phyloP scores from a whole-genome alignment of 2,113 vertebrate genomes.

The Leptobrachium ailaonicum region DNA sequence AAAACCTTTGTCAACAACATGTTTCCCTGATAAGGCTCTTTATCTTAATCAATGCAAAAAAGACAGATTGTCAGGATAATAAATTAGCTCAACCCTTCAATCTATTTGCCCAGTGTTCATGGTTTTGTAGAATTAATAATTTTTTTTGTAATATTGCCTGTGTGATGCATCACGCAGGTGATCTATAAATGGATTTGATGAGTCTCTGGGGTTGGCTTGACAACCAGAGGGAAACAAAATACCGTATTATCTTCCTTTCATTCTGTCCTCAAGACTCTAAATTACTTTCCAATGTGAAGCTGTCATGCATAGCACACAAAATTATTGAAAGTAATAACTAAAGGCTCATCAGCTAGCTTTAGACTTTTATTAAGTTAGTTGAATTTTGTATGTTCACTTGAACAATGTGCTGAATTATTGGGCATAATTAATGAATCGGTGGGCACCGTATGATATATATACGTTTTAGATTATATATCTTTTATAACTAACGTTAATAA shows the following conservation, averaged over 20 bases:
- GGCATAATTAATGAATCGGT: background rate
- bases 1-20: conserved; percentile 40
- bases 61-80: conserved; percentile 63
- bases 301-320: conserved; percentile 67
- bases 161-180: conserved; percentile 66
- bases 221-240: conserved; percentile 76
- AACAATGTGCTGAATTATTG: background rate
- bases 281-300: conserved; percentile 76
- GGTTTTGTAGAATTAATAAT: conserved; percentile 72
- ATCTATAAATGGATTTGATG: conserved; percentile 76
- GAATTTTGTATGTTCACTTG: background rate
- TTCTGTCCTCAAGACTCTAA: conserved; percentile 69
- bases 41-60: conserved; percentile 57
- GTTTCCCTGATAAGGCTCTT: conserved; percentile 55
- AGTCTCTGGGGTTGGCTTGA: conserved; percentile 72
- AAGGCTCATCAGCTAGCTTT: conserved; percentile 63
- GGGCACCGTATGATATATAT: too few species aligned
- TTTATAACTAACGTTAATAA: too few species aligned
- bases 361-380: conserved; percentile 11
- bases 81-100: conserved; percentile 64
- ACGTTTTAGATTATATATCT: too few species aligned
- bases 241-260: conserved; percentile 73
- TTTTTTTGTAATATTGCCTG: conserved; percentile 70
- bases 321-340: conserved; percentile 71
- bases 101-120: conserved; percentile 65